These are phyloP conservation scores for Lethenteron reissneri DNA, from an alignment of 2,113 vertebrate species.

Conservation along the genomic window DNA sequence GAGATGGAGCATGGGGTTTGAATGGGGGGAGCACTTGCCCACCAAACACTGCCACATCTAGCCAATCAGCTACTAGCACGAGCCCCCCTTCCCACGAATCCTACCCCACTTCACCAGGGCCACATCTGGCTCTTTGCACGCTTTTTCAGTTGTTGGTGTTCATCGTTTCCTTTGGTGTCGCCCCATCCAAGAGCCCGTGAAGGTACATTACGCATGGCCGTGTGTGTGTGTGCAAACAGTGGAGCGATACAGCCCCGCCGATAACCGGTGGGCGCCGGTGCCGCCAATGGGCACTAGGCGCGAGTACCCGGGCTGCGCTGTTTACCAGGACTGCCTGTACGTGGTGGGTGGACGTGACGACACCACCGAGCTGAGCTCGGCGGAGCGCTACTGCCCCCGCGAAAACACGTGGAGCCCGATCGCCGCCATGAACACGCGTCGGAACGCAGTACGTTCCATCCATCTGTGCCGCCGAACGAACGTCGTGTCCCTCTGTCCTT, in stretches of 20 bases:
- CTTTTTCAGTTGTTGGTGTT: too few species aligned
- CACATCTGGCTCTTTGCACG: too few species aligned
- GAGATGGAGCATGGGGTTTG: too few species aligned
- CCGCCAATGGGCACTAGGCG: conserved; percentile 89
- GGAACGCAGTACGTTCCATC: conserved; percentile 51
- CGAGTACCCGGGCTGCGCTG: conserved; percentile 85
- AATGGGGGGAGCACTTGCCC: too few species aligned
- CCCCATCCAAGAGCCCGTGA: too few species aligned
- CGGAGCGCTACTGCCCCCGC: conserved; percentile 81
- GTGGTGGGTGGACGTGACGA: conserved; percentile 88
- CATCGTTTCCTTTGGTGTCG: too few species aligned
- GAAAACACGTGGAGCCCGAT: conserved; percentile 97
- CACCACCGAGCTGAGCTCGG: conserved; percentile 87
- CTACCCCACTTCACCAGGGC: too few species aligned
- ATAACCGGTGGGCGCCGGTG: conserved; percentile 96
- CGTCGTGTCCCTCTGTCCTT: too few species aligned
- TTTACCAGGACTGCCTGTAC: conserved; percentile 99
- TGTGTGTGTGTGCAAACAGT: conserved; percentile 24
- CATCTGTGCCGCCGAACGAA: too few species aligned
- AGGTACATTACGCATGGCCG: neutral
- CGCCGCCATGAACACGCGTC: conserved; percentile 87
- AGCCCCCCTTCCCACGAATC: too few species aligned
- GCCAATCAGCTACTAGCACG: too few species aligned
- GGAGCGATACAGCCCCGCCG: conserved; percentile 89
- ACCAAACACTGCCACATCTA: too few species aligned